Conservation (phyloP, 2,888 invertebrate species). For the Mycalesis mineus region DNA sequence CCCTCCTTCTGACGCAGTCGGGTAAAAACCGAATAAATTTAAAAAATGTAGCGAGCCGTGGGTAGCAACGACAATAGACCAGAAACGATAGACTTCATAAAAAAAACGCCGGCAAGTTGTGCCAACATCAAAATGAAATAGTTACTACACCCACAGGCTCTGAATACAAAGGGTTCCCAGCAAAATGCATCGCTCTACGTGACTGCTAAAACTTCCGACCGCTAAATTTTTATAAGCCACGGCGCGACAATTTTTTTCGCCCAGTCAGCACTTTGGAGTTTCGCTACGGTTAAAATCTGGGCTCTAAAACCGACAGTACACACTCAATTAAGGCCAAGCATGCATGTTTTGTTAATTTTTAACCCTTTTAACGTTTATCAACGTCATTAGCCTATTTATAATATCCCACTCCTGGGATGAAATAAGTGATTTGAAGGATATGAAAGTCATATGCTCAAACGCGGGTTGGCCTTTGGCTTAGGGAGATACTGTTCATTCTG, state of each 20-base stretch:
- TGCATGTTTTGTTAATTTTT: background rate
- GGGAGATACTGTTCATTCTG: too few relatives aligned
- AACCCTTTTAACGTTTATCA: too few relatives aligned
- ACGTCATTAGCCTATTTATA: too few relatives aligned
- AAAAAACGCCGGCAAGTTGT: background rate
- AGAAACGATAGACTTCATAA: background rate
- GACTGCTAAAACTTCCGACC: constrained; percentile 17
- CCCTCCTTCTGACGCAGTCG: too few relatives aligned
- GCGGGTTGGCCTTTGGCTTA: too few relatives aligned
- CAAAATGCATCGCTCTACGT: constrained; percentile 19
- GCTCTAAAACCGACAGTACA: constrained; percentile 46
- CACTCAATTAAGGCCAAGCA: constrained; percentile 43
- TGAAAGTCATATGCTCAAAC: too few relatives aligned
- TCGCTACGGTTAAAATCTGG: constrained; percentile 53
- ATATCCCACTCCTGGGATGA: too few relatives aligned
- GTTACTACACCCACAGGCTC: background rate
- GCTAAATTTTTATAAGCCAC: constrained; percentile 36
- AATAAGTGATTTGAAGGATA: too few relatives aligned
- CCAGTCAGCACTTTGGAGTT: constrained; percentile 49
- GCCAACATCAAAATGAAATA: constrained; percentile 4
- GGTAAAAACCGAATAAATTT: too few relatives aligned
- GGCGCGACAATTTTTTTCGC: constrained; percentile 42
- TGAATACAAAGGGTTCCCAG: constrained; percentile 7
- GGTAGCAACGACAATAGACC: too few relatives aligned
- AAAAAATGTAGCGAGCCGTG: too few relatives aligned